These are phyloP conservation scores for Herpetotheres cachinnans DNA, from an alignment of 2,113 vertebrate genomes.

Conservation along the genomic window DNA sequence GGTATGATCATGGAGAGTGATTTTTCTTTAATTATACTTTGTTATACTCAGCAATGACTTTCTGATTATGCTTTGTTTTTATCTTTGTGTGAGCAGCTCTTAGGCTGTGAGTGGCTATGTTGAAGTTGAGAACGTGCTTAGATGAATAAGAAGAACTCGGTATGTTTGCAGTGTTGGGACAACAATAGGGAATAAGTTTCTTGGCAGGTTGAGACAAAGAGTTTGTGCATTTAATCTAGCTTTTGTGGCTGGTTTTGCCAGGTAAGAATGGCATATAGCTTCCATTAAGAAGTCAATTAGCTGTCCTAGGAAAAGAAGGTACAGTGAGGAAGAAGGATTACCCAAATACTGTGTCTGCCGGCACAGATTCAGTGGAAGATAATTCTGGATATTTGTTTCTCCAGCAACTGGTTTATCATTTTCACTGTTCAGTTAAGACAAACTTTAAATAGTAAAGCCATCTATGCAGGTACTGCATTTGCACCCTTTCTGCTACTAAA, in stretches of 20 bases:
- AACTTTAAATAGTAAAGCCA: neutral
- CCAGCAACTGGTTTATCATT: neutral
- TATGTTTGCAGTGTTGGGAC: neutral
- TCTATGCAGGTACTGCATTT: neutral
- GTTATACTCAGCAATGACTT: neutral
- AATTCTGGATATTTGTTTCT: neutral
- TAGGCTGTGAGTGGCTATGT: neutral
- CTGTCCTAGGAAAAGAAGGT: neutral
- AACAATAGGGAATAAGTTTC: neutral
- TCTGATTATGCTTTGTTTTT: neutral
- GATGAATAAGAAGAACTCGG: neutral
- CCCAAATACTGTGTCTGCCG: neutral
- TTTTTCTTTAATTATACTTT: neutral
- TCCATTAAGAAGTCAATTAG: neutral
- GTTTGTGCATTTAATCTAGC: neutral
- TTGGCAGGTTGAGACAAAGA: neutral
- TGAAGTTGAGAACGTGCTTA: neutral
- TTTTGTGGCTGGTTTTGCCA: neutral
- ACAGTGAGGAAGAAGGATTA: neutral
- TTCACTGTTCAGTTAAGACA: neutral
- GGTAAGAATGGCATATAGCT: neutral
- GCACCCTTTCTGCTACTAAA: neutral
- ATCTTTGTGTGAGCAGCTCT: neutral
- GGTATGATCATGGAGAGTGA: neutral
- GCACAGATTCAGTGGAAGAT: neutral